Base-by-base conservation (phyloP, 2,797 vertebrate genomes). In the Sylvia borin region DNA sequence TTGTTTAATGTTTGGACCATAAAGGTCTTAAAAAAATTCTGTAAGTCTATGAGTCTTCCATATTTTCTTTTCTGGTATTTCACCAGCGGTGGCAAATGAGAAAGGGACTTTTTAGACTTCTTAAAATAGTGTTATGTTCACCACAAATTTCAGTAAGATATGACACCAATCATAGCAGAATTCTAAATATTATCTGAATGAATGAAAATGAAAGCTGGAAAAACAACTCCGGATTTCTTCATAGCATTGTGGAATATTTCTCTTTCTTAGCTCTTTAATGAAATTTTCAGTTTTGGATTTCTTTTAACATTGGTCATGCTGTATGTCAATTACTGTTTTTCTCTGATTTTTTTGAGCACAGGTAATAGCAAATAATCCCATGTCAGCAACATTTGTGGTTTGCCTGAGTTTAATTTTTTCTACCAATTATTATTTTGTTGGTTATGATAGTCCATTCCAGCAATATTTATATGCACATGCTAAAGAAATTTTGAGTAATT, bases 311-410 rank as follows among this genome's bases (percentile, higher is more conserved):
- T 55, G 10, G 4, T 8, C 18, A 22, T 36, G 7, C 0, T 8
- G 38, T 47, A 16, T 72, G 75, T 91, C 57, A 45, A 8, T 70
- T 7, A 4, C 31, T 65, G 8, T 50, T 85, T 51, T 87, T 43
- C 36, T 75, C 68, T 57, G 22, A 11, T 48, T 90, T 25, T 7
- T 76, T 74, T 87, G 58, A 15, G 3, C 16, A 25, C 21, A 8
- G 5, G 1, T 61, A 76, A 73, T 53, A n/a, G 3, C 36, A 43
- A 72, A 76, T 43, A 85, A 71, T 7, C 6, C 73, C 31, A 51
- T 0, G 0, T 70, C 16, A 53, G 34, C 75, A 74, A 60, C 4
- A 3, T 11, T 32, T 75, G 16, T 51, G 7, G 1, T 85, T 29
- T 42, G 5, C 25, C 15, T 45, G 19, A 16, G n/a, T 68, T 68